These are phyloP conservation scores for Melanostoma mellinum DNA, from an alignment of 2,888 invertebrate species.

Conservation along the genomic window DNA sequence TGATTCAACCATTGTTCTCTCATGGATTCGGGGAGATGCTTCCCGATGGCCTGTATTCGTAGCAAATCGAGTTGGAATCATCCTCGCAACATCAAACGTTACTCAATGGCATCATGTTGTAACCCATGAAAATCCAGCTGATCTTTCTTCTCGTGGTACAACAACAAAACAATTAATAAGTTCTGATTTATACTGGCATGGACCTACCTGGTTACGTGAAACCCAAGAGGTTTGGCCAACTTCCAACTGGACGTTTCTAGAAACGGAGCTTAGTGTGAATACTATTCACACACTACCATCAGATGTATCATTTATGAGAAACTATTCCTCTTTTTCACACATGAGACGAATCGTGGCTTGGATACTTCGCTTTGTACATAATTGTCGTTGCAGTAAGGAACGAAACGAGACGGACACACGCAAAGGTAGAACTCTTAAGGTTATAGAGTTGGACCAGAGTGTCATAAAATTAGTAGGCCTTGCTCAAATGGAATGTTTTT, in stretches of 20 bases:
- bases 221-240: slow-evolving; percentile 18
- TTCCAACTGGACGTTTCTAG: slow-evolving; percentile 5
- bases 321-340: neutral
- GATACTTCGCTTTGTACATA: neutral
- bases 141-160: slow-evolving; percentile 30
- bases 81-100: slow-evolving; percentile 7
- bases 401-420: neutral
- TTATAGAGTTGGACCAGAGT: neutral
- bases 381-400: neutral
- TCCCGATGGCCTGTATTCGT: slow-evolving; percentile 30
- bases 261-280: neutral
- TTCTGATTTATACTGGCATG: slow-evolving; percentile 35
- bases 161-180: slow-evolving; percentile 6
- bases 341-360: slow-evolving; percentile 11
- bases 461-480: neutral
- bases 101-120: slow-evolving; percentile 34
- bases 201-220: slow-evolving; percentile 17
- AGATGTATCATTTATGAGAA: neutral
- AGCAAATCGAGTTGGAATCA: slow-evolving; percentile 28
- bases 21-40: slow-evolving; percentile 30
- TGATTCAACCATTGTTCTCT: slow-evolving; percentile 42
- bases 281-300: neutral
- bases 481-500: neutral
- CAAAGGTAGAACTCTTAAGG: neutral
- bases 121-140: slow-evolving; percentile 33